Evolutionary conservation across 2,113 vertebrate genomes (phyloP).

Genomic region (Drymodes brunneopygia): DNA sequence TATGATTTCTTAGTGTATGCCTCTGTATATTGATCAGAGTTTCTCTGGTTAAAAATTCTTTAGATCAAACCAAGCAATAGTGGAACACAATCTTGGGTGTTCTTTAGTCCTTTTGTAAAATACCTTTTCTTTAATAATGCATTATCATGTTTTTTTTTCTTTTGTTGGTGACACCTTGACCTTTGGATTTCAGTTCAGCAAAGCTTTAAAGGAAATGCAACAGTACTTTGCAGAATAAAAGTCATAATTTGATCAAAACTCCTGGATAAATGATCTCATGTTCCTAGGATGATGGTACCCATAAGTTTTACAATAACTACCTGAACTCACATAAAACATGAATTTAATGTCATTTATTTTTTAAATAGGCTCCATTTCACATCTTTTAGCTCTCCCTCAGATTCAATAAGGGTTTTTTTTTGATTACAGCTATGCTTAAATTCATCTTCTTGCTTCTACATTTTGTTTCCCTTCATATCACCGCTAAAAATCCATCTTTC

Average conservation of each 20-base stretch:
- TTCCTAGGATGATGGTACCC: not conserved
- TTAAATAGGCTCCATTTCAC: not conserved
- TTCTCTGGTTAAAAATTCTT: not conserved
- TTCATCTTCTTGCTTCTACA: not conserved
- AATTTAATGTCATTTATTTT: constrained; percentile 1
- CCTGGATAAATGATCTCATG: not conserved
- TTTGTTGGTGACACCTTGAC: not conserved
- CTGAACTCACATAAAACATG: not conserved
- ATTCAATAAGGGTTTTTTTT: not conserved
- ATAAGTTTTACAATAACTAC: not conserved
- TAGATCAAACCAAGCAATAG: not conserved
- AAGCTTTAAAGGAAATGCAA: not conserved
- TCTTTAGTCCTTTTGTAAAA: not conserved
- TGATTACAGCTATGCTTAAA: not conserved
- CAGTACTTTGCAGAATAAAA: not conserved
- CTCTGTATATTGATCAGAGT: not conserved
- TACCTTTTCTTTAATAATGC: not conserved
- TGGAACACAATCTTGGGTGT: not conserved
- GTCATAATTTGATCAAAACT: not conserved
- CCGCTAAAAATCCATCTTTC: constrained; percentile 12
- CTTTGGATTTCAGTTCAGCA: not conserved
- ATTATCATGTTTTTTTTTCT: not conserved
- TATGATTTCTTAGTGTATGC: not conserved
- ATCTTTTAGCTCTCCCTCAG: not conserved
- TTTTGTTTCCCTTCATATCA: constrained; percentile 1